Percentiles rank a stretch among this genome's conserved stretches.
phyloP scores from a whole-genome alignment of 1,140 invertebrate genomes.

The Vollenhovia emeryi region DNA sequence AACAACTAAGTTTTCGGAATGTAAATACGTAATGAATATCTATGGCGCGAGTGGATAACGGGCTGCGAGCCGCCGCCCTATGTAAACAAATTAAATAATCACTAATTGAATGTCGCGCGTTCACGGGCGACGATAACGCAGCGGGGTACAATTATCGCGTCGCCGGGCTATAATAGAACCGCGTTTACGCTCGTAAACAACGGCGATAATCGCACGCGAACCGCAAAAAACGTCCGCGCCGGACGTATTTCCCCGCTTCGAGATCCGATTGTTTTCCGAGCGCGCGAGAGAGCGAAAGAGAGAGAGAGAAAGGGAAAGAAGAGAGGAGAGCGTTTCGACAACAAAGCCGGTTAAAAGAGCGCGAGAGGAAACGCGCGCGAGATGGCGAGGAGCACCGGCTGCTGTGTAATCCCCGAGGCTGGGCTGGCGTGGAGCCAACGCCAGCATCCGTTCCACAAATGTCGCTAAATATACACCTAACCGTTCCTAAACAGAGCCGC shows the following conservation, averaged over 20 bases:
- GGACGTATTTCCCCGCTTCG: constrained; percentile 2
- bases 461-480: constrained; percentile 81
- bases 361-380: constrained; percentile 17
- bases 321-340: not conserved
- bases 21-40: constrained; percentile 2
- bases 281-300: not conserved
- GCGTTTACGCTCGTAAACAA: constrained; percentile 27
- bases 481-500: constrained; percentile 73
- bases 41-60: not conserved
- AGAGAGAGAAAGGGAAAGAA: not conserved
- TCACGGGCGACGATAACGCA: not conserved
- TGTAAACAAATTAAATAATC: constrained; percentile 28
- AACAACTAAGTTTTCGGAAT: not conserved
- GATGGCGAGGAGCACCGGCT: constrained; percentile 23
- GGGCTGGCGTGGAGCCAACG: constrained; percentile 72
- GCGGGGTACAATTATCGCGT: constrained; percentile 1
- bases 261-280: constrained; percentile 45
- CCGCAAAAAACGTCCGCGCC: not conserved
- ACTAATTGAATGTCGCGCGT: constrained; percentile 22
- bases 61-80: not conserved
- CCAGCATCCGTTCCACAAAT: constrained; percentile 81
- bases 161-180: not conserved
- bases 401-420: constrained; percentile 49
- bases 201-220: constrained; percentile 1
- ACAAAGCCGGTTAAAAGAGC: not conserved